A percentile compares a stretch with the other conserved stretches of the same genome.
These are phyloP conservation scores for Stylophora pistillata DNA, from an alignment of 64 coral and sea anemone genomes.

Conservation along the genomic window DNA sequence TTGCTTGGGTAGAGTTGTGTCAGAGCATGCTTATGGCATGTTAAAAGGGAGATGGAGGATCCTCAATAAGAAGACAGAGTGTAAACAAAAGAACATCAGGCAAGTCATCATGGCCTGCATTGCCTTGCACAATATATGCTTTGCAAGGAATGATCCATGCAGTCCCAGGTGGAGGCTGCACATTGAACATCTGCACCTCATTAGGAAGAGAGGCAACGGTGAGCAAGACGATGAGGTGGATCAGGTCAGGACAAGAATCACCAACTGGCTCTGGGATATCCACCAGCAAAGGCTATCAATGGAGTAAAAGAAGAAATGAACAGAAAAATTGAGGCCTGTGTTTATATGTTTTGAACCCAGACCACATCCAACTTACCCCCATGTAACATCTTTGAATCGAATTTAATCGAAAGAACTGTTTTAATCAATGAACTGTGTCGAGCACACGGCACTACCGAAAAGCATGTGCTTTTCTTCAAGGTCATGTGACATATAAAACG, in stretches of 20 bases:
- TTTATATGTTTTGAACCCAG: no score
- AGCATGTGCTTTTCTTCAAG: no score
- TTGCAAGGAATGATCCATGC: slow-evolving; percentile 55
- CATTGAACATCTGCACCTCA: slow-evolving; percentile 54
- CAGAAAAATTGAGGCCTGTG: no score
- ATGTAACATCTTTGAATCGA: no score
- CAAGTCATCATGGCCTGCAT: slow-evolving; percentile 70
- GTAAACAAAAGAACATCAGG: slow-evolving; percentile 37
- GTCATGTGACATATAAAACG: no score
- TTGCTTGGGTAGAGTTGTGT: slow-evolving; percentile 69
- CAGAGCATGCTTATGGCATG: slow-evolving; percentile 87
- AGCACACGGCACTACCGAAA: no score
- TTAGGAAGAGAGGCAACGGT: slow-evolving; percentile 48
- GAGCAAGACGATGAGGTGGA: slow-evolving; percentile 54
- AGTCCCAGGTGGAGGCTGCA: slow-evolving; percentile 56
- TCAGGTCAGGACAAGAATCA: slow-evolving; percentile 60
- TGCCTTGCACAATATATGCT: slow-evolving; percentile 65
- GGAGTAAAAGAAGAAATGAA: slow-evolving; percentile 56
- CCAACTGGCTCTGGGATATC: slow-evolving; percentile 74
- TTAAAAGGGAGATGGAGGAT: slow-evolving; percentile 45
- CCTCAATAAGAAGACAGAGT: slow-evolving; percentile 72
- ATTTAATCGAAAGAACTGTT: no score
- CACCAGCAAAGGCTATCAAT: slow-evolving; percentile 66
- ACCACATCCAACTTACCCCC: no score
- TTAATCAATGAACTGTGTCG: no score